phyloP scores from a whole-genome alignment of 2,888 invertebrate species.

The Nymphalis c-album region DNA sequence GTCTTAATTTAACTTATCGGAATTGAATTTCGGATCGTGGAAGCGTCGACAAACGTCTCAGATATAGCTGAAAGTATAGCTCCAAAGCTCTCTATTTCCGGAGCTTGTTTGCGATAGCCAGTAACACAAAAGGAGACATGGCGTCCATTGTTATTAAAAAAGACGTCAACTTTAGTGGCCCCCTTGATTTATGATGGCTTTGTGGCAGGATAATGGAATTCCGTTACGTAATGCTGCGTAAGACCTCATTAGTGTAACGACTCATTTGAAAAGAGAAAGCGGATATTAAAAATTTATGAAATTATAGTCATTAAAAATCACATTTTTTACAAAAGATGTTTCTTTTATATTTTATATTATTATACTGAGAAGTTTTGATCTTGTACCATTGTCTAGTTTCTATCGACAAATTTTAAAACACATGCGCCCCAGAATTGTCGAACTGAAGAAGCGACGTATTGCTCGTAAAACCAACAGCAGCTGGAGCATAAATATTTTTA shows the following conservation, averaged over 20 bases:
- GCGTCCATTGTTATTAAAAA: slow-evolving; percentile 68
- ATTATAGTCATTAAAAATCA: background rate
- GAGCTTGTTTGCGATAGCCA: slow-evolving; percentile 44
- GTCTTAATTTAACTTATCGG: slow-evolving; percentile 15
- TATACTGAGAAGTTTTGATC: too few species aligned
- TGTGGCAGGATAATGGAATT: slow-evolving; percentile 61
- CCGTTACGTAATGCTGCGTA: slow-evolving; percentile 57
- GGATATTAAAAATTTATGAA: slow-evolving; percentile 14
- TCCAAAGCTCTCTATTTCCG: slow-evolving; percentile 28
- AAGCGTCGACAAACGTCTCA: slow-evolving; percentile 4
- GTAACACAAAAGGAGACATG: slow-evolving; percentile 50
- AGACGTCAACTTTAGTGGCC: slow-evolving; percentile 63
- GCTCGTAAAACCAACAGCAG: too few species aligned
- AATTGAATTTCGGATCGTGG: slow-evolving; percentile 15
- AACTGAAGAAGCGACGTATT: too few species aligned
- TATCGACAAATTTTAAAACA: too few species aligned
- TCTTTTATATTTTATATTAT: too few species aligned
- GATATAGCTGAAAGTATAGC: slow-evolving; percentile 19
- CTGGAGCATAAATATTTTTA: too few species aligned
- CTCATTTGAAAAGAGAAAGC: slow-evolving; percentile 26
- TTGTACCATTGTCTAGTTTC: too few species aligned
- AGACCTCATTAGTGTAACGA: slow-evolving; percentile 57
- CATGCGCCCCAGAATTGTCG: too few species aligned
- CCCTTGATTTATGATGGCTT: slow-evolving; percentile 64
- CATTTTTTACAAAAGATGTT: too few species aligned